Base-by-base conservation (phyloP, 2,113 vertebrate genomes). In the Pagrus major region DNA sequence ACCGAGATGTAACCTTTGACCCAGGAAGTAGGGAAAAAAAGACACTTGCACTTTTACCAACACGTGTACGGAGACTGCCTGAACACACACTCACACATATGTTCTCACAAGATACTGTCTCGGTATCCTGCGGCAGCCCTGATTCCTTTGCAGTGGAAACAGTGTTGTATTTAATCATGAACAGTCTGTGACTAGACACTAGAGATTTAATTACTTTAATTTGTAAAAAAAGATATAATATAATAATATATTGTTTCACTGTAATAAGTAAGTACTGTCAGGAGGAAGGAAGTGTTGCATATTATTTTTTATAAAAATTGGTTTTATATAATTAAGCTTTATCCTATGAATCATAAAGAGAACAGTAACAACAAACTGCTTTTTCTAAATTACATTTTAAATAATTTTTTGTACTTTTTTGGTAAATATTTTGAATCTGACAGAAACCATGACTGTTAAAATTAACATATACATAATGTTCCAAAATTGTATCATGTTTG, bases 1-100 rank as follows among this genome's bases (percentile, higher is more conserved):
- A 77, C 25, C 18, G 6, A 8, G 25, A 54, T 47, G 21, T 71
- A 82, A 80, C 68, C 71, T 77, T 68, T 87, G 61, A 87, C 75
- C 59, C 18, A 35, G 37, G 72, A 83, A 81, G 55, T 49, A 78
- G 49, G 20, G 35, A 63, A 47, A 39, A 20, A 58, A 37, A 73
- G 23, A 59, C 47, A 47, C n/a, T 29, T 33, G 15, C 27, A 83
- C 58, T 78, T 74, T 80, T 64, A 63, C 11, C 25, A 25, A 21
- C 11, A 71, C 35, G 35, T 46, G 23, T 54, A 37, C 5, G 1
- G 16, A 35, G 23, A 39, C 29, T 16, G 47, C 33, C 67, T 37
- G 15, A 56, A 64, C 5, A 47, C 29, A 47, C 14, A 35, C n/a
- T 3, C 7, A 42, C 4, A 60, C 25, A 41, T n/a, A 42, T 37